phyloP scores from a whole-genome alignment of 2,113 vertebrate genomes.

The Hoplias malabaricus region DNA sequence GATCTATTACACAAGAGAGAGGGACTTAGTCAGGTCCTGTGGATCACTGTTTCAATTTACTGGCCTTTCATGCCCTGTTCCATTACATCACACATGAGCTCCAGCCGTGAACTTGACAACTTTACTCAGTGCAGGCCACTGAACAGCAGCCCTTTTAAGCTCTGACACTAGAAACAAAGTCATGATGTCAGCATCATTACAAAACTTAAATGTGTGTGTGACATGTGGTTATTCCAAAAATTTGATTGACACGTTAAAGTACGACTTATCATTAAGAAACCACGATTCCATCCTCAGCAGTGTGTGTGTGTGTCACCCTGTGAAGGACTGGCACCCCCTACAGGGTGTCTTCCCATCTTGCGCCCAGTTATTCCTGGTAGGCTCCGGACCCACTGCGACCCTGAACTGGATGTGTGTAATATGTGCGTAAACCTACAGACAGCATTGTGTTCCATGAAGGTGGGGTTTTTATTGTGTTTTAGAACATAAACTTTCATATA shows the following conservation, averaged over 20 bases:
- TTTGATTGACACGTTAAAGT: background rate
- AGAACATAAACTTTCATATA: no score
- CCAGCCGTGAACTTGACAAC: constrained; percentile 25
- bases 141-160: background rate
- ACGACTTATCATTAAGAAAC: no score
- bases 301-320: no score
- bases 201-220: background rate
- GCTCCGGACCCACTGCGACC: no score
- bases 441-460: no score
- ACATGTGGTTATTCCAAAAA: background rate
- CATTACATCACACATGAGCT: constrained; percentile 22
- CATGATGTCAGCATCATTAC: background rate
- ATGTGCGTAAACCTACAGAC: no score
- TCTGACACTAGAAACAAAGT: background rate
- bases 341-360: no score
- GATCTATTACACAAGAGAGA: constrained; percentile 32
- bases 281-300: no score
- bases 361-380: no score
- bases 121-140: background rate
- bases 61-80: constrained; percentile 25
- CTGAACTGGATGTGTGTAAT: no score
- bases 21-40: constrained; percentile 30
- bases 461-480: no score
- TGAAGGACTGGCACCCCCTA: no score
- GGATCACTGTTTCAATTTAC: constrained; percentile 38